These are phyloP conservation scores for Idaea aversata DNA, from an alignment of 2,888 invertebrate species.

Conservation along the genomic window DNA sequence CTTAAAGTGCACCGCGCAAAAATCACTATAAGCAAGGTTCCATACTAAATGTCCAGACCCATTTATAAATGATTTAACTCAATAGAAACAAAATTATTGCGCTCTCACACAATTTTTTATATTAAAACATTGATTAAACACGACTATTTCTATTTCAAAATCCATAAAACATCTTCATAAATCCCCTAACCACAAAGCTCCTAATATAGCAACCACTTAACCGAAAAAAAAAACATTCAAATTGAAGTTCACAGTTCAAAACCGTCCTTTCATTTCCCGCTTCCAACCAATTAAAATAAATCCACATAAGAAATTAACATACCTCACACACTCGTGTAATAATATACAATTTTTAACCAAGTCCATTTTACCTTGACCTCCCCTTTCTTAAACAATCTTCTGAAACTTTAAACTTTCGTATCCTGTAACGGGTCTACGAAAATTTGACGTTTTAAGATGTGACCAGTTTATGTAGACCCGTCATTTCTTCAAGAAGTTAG, in stretches of 20 bases:
- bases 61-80: background rate
- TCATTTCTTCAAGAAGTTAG: background rate
- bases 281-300: constrained; percentile 60
- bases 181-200: constrained; percentile 15
- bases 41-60: background rate
- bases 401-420: constrained; percentile 7
- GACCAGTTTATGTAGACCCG: background rate
- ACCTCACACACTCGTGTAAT: constrained; percentile 47
- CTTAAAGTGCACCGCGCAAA: background rate
- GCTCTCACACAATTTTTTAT: constrained; percentile 8
- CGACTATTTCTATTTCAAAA: constrained; percentile 12
- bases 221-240: constrained; percentile 22
- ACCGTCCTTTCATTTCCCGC: constrained; percentile 48
- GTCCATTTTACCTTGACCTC: constrained; percentile 12
- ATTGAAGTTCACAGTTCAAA: constrained; percentile 32
- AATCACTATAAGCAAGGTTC: background rate
- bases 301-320: constrained; percentile 61
- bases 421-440: constrained; percentile 26
- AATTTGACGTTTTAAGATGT: constrained; percentile 47
- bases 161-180: constrained; percentile 17
- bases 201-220: constrained; percentile 27
- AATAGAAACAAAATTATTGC: constrained; percentile 10
- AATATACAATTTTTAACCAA: background rate
- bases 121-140: background rate
- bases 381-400: constrained; percentile 2